Evolutionary conservation across 2,113 vertebrate genomes (phyloP).

Genomic region (Triplophysa tibetana): DNA sequence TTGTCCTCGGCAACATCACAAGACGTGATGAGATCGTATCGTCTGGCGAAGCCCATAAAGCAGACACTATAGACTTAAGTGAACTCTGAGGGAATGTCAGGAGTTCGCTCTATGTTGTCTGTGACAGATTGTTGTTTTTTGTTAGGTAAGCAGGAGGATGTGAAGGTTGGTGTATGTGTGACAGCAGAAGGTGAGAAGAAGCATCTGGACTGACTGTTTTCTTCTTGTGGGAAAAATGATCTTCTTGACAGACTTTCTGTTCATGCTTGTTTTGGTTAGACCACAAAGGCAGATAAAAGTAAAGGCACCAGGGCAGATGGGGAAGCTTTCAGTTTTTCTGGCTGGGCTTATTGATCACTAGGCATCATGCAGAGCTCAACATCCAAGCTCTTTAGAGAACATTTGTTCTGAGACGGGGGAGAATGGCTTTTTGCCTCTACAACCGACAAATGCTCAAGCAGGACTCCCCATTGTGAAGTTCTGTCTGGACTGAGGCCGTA

Average conservation of each 20-base stretch:
- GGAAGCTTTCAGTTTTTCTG: conserved; percentile 37
- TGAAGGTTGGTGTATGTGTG: conserved; percentile 14
- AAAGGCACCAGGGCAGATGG: conserved; percentile 15
- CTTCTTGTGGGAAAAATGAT: conserved; percentile 30
- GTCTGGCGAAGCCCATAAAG: conserved; percentile 5
- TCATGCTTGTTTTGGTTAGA: conserved; percentile 34
- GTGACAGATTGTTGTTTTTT: conserved; percentile 39
- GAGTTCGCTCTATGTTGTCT: conserved; percentile 45
- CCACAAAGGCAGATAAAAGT: conserved; percentile 41
- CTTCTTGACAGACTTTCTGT: conserved; percentile 22
- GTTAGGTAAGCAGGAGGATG: not conserved
- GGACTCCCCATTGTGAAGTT: conserved; percentile 35
- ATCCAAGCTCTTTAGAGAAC: conserved; percentile 14
- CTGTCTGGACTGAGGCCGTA: conserved; percentile 25
- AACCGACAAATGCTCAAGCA: conserved; percentile 36
- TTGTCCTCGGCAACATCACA: conserved; percentile 44
- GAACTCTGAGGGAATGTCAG: conserved; percentile 38
- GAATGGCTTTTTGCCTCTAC: conserved; percentile 29
- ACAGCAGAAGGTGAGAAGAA: not conserved
- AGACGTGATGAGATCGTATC: conserved; percentile 49
- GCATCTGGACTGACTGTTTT: conserved; percentile 23
- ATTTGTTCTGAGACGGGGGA: conserved; percentile 7
- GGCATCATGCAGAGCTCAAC: conserved; percentile 32
- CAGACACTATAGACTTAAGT: not conserved
- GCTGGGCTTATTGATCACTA: conserved; percentile 27